Percentiles rank a stretch among this genome's conserved stretches.
phyloP scores from a whole-genome alignment of 2,113 vertebrate genomes.

The Pedionomus torquatus region DNA sequence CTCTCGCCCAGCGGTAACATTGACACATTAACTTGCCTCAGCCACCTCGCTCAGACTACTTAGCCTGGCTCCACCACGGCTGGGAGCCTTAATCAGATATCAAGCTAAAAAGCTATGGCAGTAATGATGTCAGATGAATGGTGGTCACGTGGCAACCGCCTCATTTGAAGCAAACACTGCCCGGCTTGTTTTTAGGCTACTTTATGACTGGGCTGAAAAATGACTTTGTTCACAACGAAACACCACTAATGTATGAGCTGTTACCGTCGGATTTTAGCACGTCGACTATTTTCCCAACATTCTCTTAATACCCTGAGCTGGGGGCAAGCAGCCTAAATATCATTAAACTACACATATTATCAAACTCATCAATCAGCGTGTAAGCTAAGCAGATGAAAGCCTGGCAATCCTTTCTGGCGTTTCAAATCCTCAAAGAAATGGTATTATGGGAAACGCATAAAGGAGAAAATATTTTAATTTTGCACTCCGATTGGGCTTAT shows the following conservation, averaged over 20 bases:
- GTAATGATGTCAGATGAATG: slow-evolving; percentile 80
- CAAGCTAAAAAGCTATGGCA: slow-evolving; percentile 72
- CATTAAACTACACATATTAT: slow-evolving; percentile 45
- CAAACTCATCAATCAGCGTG: slow-evolving; percentile 30
- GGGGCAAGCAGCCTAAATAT: slow-evolving; percentile 49
- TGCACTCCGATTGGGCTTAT: slow-evolving; percentile 34
- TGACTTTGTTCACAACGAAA: slow-evolving; percentile 75
- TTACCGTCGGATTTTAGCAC: slow-evolving; percentile 63
- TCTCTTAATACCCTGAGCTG: slow-evolving; percentile 39
- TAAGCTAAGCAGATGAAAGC: slow-evolving; percentile 32
- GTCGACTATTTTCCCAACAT: slow-evolving; percentile 27
- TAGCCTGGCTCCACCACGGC: slow-evolving; percentile 79
- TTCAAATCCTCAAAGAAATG: slow-evolving; percentile 38
- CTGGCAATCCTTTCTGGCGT: slow-evolving; percentile 30
- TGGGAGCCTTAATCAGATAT: slow-evolving; percentile 79
- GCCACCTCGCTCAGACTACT: slow-evolving; percentile 72
- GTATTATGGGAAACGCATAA: slow-evolving; percentile 17
- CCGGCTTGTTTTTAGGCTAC: slow-evolving; percentile 74
- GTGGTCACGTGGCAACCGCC: slow-evolving; percentile 66
- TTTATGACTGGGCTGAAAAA: slow-evolving; percentile 80
- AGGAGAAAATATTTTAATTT: slow-evolving; percentile 51
- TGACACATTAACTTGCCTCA: slow-evolving; percentile 79
- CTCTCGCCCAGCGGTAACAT: slow-evolving; percentile 65
- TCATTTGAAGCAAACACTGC: slow-evolving; percentile 76
- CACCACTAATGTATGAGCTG: slow-evolving; percentile 72